These are phyloP conservation scores for Onychomys arenicola DNA, from an alignment of 2,797 vertebrate species.

Conservation along the genomic window DNA sequence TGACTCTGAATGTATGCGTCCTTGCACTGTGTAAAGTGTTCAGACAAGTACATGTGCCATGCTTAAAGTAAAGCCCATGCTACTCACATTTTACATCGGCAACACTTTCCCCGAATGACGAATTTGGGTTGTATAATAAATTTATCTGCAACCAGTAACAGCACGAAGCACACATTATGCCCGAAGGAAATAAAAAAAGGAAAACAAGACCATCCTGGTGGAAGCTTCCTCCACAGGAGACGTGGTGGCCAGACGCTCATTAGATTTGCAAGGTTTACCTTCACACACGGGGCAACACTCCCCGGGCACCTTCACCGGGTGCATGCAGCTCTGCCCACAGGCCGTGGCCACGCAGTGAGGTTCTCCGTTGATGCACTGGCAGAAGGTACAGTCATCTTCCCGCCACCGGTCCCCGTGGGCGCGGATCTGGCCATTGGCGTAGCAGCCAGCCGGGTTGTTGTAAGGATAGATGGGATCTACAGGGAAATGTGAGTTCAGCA, in stretches of 20 bases:
- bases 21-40: neutral
- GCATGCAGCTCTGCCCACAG: slow-evolving; percentile 93
- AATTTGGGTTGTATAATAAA: slow-evolving; percentile 44
- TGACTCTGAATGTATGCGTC: neutral
- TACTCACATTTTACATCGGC: slow-evolving; percentile 40
- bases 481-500: slow-evolving; percentile 48
- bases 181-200: slow-evolving; percentile 53
- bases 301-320: slow-evolving; percentile 93
- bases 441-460: slow-evolving; percentile 93
- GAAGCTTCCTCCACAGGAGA: neutral
- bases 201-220: neutral
- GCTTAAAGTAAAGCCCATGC: slow-evolving; percentile 27
- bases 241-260: neutral
- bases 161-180: slow-evolving; percentile 38
- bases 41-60: neutral
- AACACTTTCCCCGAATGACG: slow-evolving; percentile 34
- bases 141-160: slow-evolving; percentile 25
- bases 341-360: slow-evolving; percentile 92
- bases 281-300: slow-evolving; percentile 95
- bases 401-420: slow-evolving; percentile 95
- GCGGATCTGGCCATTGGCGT: slow-evolving; percentile 93
- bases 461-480: slow-evolving; percentile 92
- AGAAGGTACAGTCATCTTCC: slow-evolving; percentile 95
- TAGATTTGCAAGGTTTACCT: slow-evolving; percentile 85
- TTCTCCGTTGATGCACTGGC: slow-evolving; percentile 94